These are phyloP conservation scores for Pomacea canaliculata DNA, from an alignment of 2,888 invertebrate genomes.

Conservation along the genomic window DNA sequence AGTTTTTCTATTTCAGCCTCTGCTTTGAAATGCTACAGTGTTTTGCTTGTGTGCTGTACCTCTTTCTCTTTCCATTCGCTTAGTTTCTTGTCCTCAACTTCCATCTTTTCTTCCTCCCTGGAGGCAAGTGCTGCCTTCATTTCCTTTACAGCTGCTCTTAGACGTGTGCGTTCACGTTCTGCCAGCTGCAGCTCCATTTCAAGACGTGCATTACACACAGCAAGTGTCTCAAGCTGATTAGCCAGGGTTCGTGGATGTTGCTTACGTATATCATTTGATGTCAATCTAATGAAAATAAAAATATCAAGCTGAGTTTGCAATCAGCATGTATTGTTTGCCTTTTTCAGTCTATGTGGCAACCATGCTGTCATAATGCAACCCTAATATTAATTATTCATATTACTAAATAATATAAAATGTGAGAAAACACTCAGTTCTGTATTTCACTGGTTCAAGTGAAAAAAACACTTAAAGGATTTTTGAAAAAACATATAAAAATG, in stretches of 20 bases:
- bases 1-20: too few species aligned
- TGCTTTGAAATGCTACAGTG: too few species aligned
- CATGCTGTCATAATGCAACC: too few species aligned
- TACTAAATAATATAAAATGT: too few species aligned
- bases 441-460: too few species aligned
- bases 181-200: constrained; percentile 33
- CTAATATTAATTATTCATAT: too few species aligned
- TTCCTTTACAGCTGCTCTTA: constrained; percentile 34
- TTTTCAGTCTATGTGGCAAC: too few species aligned
- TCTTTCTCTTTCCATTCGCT: constrained; percentile 23
- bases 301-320: too few species aligned
- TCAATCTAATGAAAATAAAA: constrained; percentile 36
- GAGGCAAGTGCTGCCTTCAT: constrained; percentile 23
- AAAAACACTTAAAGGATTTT: too few species aligned
- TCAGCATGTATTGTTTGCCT: too few species aligned
- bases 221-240: constrained; percentile 49
- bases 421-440: too few species aligned
- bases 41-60: constrained; percentile 4
- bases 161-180: constrained; percentile 31
- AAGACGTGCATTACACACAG: constrained; percentile 42
- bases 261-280: constrained; percentile 50
- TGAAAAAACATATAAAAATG: too few species aligned
- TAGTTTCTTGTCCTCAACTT: constrained; percentile 19
- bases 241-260: constrained; percentile 54
- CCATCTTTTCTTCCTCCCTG: constrained; percentile 22